These are phyloP conservation scores for Rhegmatorhina hoffmannsi DNA, from an alignment of 2,113 vertebrate species.

Conservation along the genomic window DNA sequence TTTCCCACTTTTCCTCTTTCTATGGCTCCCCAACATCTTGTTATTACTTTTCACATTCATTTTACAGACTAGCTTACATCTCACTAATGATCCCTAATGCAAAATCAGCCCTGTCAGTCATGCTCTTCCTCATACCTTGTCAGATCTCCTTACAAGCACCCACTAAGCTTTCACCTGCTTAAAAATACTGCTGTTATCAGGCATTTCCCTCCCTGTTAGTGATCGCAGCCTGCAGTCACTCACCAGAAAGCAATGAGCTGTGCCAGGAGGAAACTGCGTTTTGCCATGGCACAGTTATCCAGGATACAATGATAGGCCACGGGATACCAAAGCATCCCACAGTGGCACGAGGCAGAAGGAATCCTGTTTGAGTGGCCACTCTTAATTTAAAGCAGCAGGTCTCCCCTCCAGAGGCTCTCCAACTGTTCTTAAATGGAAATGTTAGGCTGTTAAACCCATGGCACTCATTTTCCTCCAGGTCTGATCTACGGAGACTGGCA, in stretches of 20 bases:
- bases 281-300: neutral
- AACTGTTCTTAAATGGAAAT: neutral
- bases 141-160: neutral
- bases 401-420: neutral
- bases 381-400: neutral
- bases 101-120: neutral
- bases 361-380: neutral
- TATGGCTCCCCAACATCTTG: neutral
- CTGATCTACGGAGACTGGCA: neutral
- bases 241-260: neutral
- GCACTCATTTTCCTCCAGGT: neutral
- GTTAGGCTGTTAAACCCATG: neutral
- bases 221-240: neutral
- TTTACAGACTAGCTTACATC: neutral
- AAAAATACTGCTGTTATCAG: neutral
- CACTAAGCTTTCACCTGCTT: neutral
- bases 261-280: neutral
- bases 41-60: neutral
- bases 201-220: neutral
- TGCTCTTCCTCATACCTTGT: neutral
- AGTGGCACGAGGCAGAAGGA: neutral
- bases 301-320: fast-evolving
- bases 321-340: fast-evolving
- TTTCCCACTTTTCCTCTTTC: neutral
- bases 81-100: neutral